These are phyloP conservation scores for Nasonia longicornis DNA, from an alignment of 1,140 invertebrate genomes.

Conservation along the genomic window DNA sequence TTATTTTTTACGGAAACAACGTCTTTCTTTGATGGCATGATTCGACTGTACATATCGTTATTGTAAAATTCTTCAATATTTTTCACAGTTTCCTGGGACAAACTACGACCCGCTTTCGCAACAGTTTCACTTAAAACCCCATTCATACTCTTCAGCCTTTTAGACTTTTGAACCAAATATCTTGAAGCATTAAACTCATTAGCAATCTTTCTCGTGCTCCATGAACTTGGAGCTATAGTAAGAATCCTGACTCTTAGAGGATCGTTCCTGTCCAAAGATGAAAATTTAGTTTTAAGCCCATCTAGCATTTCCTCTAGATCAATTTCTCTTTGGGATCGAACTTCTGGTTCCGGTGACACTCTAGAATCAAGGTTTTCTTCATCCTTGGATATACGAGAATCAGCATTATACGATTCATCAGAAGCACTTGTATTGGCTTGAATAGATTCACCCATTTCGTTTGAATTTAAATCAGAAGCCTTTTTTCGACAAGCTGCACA, in stretches of 20 bases:
- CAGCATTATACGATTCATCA: constrained; percentile 14
- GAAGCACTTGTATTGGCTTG: constrained; percentile 14
- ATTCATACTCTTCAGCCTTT: too few species aligned
- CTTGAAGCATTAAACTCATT: constrained; percentile 10
- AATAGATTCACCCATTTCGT: constrained; percentile 17
- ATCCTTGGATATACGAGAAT: constrained; percentile 16
- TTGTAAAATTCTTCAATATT: not conserved
- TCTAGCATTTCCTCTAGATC: constrained; percentile 21
- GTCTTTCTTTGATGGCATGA: constrained; percentile 1
- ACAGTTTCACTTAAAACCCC: not conserved
- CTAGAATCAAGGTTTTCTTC: not conserved
- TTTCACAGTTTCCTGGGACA: not conserved
- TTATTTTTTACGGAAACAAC: not conserved
- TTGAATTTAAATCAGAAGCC: not conserved
- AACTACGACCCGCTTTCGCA: constrained; percentile 2
- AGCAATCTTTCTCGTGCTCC: not conserved
- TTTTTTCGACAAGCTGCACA: constrained; percentile 9
- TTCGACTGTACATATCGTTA: constrained; percentile 11
- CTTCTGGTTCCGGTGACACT: constrained; percentile 4
- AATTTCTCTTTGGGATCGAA: not conserved
- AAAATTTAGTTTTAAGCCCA: constrained; percentile 1
- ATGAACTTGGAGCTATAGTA: too few species aligned
- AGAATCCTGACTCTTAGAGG: too few species aligned
- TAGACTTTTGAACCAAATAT: not conserved
- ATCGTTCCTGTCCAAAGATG: not conserved